These are phyloP conservation scores for Rhinichthys klamathensis DNA, from an alignment of 2,113 vertebrate genomes.

Conservation along the genomic window DNA sequence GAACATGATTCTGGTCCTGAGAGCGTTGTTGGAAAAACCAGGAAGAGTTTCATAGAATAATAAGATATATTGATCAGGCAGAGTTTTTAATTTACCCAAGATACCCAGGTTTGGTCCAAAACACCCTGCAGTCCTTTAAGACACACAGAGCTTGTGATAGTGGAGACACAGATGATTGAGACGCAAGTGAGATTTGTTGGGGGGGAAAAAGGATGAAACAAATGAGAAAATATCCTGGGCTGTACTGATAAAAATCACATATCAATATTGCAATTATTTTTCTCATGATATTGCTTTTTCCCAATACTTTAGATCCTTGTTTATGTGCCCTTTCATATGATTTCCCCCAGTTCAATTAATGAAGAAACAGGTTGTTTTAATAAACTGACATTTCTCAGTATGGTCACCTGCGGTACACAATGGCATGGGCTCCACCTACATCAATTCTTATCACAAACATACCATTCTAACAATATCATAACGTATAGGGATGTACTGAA, in stretches of 20 bases:
- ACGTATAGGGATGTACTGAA: background rate
- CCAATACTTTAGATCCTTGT: background rate
- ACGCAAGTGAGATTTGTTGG: background rate
- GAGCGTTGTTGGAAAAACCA: background rate
- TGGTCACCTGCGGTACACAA: background rate
- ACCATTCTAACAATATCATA: background rate
- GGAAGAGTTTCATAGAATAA: background rate
- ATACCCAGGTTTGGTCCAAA: conserved; percentile 1
- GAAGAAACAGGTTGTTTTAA: background rate
- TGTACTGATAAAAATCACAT: background rate
- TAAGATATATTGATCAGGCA: conserved; percentile 20
- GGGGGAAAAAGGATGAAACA: background rate
- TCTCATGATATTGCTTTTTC: background rate
- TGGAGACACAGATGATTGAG: background rate
- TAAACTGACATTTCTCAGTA: background rate
- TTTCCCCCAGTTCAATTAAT: background rate
- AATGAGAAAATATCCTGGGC: background rate
- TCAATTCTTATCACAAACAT: background rate
- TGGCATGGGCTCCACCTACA: background rate
- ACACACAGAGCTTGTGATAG: background rate
- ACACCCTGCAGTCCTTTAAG: background rate
- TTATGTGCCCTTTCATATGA: background rate
- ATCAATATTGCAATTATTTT: background rate
- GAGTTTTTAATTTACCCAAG: background rate
- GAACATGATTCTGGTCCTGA: background rate